Evolutionary conservation across 2,113 vertebrate species (phyloP).

Genomic region (Hemiscyllium ocellatum): DNA sequence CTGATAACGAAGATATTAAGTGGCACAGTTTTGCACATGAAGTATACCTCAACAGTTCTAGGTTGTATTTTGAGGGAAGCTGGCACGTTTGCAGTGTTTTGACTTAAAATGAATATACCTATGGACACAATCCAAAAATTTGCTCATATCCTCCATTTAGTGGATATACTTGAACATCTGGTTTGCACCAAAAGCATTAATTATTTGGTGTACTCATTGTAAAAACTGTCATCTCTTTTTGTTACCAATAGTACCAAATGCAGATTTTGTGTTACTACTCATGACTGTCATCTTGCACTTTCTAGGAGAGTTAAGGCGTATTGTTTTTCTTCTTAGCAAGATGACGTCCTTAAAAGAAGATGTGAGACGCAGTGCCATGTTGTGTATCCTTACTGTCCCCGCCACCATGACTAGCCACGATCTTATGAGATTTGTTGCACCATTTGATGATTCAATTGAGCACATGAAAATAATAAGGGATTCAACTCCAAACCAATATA

Average conservation of each 20-base stretch:
- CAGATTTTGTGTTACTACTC: not conserved
- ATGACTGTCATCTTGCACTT: not conserved
- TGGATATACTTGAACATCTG: not conserved
- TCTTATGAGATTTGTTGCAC: conserved; percentile 97
- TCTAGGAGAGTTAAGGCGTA: conserved; percentile 5
- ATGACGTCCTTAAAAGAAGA: conserved; percentile 93
- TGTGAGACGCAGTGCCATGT: conserved; percentile 83
- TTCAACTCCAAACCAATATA: conserved; percentile 95
- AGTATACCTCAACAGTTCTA: not conserved
- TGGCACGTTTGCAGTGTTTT: not conserved
- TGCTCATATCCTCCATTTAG: not conserved
- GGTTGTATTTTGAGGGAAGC: not conserved
- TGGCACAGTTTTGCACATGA: not conserved
- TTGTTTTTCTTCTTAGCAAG: conserved; percentile 66
- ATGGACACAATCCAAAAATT: not conserved
- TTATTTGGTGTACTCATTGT: not conserved
- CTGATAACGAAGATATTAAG: not conserved
- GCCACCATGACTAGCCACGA: conserved; percentile 96
- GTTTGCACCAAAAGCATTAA: not conserved
- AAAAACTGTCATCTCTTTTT: not conserved
- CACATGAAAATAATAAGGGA: conserved; percentile 99
- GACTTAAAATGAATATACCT: not conserved
- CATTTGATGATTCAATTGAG: conserved; percentile 90
- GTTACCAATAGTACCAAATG: not conserved
- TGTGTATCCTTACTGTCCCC: conserved; percentile 89